Evolutionary conservation across 2,113 vertebrate species (phyloP).

Genomic region (Sardina pilchardus): DNA sequence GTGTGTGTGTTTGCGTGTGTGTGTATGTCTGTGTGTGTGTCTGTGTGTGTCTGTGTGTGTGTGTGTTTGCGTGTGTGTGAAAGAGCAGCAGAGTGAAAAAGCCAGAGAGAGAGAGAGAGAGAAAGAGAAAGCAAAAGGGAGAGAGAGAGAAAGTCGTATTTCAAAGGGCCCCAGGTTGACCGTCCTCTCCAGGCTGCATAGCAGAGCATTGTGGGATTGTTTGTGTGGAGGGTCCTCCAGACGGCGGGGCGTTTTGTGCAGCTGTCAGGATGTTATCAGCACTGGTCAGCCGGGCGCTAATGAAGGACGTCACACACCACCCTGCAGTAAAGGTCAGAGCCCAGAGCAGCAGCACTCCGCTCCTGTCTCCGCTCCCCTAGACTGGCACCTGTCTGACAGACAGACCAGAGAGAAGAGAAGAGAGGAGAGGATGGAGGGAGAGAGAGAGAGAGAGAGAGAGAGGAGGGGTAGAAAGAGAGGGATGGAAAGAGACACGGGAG

Average conservation of each 20-base stretch:
- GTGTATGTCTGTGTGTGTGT: background rate
- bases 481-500: too few species aligned
- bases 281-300: constrained; percentile 35
- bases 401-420: background rate
- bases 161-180: background rate
- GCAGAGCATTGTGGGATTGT: background rate
- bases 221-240: constrained; percentile 44
- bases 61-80: background rate
- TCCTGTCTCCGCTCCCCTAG: constrained; percentile 22
- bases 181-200: background rate
- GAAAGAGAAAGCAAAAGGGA: too few species aligned
- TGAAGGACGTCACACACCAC: constrained; percentile 40
- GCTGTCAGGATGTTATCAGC: constrained; percentile 50
- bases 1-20: background rate
- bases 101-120: background rate
- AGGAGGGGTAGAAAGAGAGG: too few species aligned
- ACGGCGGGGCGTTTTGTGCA: constrained; percentile 47
- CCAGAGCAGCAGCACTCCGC: constrained; percentile 22
- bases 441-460: background rate
- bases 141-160: background rate
- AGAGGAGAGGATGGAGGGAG: background rate
- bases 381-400: background rate
- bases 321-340: constrained; percentile 49
- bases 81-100: too few species aligned
- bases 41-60: background rate